These are phyloP conservation scores for Spodoptera litura DNA, from an alignment of 1,140 invertebrate genomes.

Conservation along the genomic window DNA sequence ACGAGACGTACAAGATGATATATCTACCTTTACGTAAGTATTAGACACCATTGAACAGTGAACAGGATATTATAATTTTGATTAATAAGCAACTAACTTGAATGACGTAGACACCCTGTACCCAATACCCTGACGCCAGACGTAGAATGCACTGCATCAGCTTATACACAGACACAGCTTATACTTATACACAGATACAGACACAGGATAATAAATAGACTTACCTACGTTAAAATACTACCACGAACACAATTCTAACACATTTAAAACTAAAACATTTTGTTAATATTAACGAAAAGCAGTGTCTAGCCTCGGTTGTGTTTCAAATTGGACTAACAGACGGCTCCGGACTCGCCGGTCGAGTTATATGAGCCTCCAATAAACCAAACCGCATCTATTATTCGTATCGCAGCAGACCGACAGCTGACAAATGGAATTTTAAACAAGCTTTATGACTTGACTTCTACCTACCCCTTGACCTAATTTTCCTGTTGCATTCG, in stretches of 20 bases:
- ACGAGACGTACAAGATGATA: no score
- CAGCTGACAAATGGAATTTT: conserved; percentile 80
- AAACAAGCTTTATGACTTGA: conserved; percentile 80
- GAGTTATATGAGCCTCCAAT: conserved; percentile 83
- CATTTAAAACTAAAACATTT: conserved; percentile 36
- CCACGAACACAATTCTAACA: not conserved
- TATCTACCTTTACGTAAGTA: no score
- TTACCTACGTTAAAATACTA: conserved; percentile 9
- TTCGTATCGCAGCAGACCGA: conserved; percentile 65
- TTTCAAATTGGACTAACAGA: conserved; percentile 82
- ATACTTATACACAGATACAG: no score
- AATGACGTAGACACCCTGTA: no score
- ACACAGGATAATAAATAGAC: not conserved
- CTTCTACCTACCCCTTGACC: conserved; percentile 73
- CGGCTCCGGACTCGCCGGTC: conserved; percentile 62
- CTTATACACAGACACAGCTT: no score
- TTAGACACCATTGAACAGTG: no score
- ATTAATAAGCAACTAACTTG: no score
- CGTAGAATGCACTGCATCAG: no score
- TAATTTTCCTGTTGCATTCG: conserved; percentile 63
- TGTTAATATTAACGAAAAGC: conserved; percentile 42
- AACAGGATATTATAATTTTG: no score
- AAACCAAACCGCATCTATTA: conserved; percentile 85
- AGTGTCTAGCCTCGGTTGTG: conserved; percentile 74
- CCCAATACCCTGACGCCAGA: no score